Conservation (phyloP, 2,797 vertebrate species). For the Ara ararauna region DNA sequence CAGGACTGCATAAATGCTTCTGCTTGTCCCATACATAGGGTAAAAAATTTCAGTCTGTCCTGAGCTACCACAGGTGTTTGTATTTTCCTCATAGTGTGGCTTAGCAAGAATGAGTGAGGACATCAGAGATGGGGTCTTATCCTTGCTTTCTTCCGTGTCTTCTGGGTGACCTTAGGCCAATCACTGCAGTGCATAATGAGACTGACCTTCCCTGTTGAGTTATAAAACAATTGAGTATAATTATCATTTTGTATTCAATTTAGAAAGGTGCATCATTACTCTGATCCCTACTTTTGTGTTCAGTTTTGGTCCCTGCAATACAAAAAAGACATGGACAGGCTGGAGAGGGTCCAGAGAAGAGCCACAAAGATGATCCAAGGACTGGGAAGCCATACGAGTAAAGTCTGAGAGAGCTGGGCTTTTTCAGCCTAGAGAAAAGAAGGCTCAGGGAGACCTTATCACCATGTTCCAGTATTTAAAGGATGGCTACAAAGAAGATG, state of each 20-base stretch:
- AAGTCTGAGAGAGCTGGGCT: background rate
- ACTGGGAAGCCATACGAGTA: background rate
- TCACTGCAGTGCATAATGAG: background rate
- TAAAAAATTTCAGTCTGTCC: background rate
- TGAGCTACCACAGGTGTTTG: background rate
- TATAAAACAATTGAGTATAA: background rate
- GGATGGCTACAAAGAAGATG: background rate
- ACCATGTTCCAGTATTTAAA: background rate
- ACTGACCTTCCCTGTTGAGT: background rate
- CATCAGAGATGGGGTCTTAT: background rate
- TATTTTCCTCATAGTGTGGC: background rate
- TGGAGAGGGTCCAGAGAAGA: background rate
- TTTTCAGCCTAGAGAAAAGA: background rate
- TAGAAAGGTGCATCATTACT: background rate
- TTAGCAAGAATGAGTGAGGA: background rate
- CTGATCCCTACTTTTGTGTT: background rate
- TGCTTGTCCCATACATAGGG: background rate
- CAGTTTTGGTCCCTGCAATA: background rate
- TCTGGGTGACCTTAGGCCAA: background rate
- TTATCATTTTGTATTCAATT: background rate
- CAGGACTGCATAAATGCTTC: background rate
- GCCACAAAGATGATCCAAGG: background rate
- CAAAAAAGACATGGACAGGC: background rate
- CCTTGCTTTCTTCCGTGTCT: background rate
- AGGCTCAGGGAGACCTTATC: background rate